phyloP scores from a whole-genome alignment of 2,113 vertebrate species.

The Ageneiosus marmoratus region DNA sequence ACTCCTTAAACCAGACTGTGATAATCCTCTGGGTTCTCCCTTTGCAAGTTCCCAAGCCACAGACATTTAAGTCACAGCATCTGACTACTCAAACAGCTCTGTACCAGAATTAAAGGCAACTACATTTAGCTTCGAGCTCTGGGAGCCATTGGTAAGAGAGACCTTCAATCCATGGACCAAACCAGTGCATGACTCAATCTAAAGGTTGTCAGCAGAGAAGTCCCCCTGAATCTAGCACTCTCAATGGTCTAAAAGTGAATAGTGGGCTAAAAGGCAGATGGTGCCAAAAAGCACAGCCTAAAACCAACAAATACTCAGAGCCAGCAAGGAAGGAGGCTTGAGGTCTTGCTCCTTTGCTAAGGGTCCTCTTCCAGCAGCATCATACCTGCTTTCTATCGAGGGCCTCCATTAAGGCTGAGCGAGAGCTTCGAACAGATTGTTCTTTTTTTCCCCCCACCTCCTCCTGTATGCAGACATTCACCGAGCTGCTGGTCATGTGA shows the following conservation, averaged over 20 bases:
- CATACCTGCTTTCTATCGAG: conserved; percentile 80
- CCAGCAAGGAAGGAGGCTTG: conserved; percentile 37
- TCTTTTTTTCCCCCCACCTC: conserved; percentile 62
- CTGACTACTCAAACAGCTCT: not conserved
- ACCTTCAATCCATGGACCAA: conserved; percentile 23
- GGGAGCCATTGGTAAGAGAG: conserved; percentile 19
- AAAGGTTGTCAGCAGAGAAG: conserved; percentile 29
- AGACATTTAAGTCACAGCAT: not conserved
- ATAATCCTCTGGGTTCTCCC: conserved; percentile 35
- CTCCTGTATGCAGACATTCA: conserved; percentile 72
- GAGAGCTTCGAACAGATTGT: conserved; percentile 70
- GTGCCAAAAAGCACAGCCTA: conserved; percentile 33
- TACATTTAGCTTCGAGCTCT: conserved; percentile 15
- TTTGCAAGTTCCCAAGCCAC: conserved; percentile 13
- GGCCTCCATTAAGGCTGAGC: conserved; percentile 71
- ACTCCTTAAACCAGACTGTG: conserved; percentile 20
- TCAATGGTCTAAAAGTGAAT: conserved; percentile 45
- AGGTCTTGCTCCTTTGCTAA: conserved; percentile 52
- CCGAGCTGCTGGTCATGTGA: conserved; percentile 68
- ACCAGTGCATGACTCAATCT: conserved; percentile 37
- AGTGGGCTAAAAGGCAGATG: conserved; percentile 53
- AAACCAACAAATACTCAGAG: conserved; percentile 49
- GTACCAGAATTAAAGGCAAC: conserved; percentile 31
- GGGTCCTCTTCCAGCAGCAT: conserved; percentile 62
- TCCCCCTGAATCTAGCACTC: conserved; percentile 20